Evolutionary conservation across 2,888 invertebrate species (phyloP).

Genomic region (Pammene fasciana): DNA sequence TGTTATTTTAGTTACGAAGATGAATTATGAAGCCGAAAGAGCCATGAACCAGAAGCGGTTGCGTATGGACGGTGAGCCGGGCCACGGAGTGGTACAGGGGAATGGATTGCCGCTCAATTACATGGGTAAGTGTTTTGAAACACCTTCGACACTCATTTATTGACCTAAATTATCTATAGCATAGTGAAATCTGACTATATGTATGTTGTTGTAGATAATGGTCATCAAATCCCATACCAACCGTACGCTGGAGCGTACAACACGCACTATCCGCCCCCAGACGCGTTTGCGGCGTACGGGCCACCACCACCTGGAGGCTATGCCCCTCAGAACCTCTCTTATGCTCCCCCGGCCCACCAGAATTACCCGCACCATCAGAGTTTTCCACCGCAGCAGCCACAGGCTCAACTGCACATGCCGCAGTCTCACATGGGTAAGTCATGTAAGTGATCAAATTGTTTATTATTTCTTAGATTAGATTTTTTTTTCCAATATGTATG

Average conservation of each 20-base stretch:
- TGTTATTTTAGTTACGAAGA: constrained; percentile 80
- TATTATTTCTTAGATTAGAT: constrained; percentile 25
- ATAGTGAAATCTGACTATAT: background rate
- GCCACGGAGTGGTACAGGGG: constrained; percentile 80
- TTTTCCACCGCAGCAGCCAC: constrained; percentile 77
- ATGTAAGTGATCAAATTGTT: constrained; percentile 44
- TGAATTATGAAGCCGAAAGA: constrained; percentile 82
- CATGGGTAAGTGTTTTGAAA: constrained; percentile 65
- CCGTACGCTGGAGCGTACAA: constrained; percentile 80
- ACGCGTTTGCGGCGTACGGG: constrained; percentile 78
- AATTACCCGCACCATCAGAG: constrained; percentile 80
- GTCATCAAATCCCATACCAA: constrained; percentile 80
- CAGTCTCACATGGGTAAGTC: constrained; percentile 77
- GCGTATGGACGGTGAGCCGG: constrained; percentile 81
- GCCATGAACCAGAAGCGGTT: constrained; percentile 82
- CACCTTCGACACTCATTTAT: background rate
- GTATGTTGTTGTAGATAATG: constrained; percentile 73
- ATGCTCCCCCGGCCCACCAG: constrained; percentile 80
- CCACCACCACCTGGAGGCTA: constrained; percentile 78
- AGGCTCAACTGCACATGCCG: constrained; percentile 75
- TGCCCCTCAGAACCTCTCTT: constrained; percentile 77
- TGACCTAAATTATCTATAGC: background rate
- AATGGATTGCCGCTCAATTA: constrained; percentile 82
- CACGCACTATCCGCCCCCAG: constrained; percentile 80
- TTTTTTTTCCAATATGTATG: too few relatives aligned